A percentile compares a stretch with the other conserved stretches of the same genome.
phyloP scores from a whole-genome alignment of 2,888 invertebrate species.

The Antheraea yamamai region DNA sequence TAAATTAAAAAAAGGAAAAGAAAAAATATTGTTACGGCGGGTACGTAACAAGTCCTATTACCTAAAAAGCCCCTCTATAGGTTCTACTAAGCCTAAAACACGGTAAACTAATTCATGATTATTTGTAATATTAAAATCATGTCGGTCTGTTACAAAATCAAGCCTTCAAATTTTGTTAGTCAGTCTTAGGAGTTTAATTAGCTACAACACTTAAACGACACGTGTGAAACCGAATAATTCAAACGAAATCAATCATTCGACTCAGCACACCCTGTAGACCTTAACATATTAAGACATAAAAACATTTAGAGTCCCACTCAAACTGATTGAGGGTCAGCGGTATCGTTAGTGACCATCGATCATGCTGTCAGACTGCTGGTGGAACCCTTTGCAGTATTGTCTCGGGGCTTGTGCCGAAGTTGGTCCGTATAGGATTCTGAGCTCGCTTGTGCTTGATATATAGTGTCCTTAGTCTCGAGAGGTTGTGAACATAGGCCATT shows the following conservation, averaged over 20 bases:
- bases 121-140: too few relatives aligned
- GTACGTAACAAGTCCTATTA: too few relatives aligned
- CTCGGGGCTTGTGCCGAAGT: conserved; percentile 33
- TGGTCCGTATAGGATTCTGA: conserved; percentile 28
- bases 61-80: too few relatives aligned
- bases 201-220: too few relatives aligned
- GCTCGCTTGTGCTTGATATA: conserved; percentile 34
- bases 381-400: conserved; percentile 35
- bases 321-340: conserved; percentile 37
- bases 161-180: too few relatives aligned
- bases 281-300: conserved; percentile 13
- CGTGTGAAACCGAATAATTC: neutral
- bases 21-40: too few relatives aligned
- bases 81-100: too few relatives aligned
- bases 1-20: too few relatives aligned
- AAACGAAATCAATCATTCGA: conserved; percentile 4
- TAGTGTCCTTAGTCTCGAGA: conserved; percentile 25
- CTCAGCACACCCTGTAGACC: neutral
- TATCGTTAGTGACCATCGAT: conserved; percentile 38
- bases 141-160: too few relatives aligned
- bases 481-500: neutral
- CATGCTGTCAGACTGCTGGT: conserved; percentile 35
- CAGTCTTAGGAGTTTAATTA: too few relatives aligned
- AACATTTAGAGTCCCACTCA: conserved; percentile 20
- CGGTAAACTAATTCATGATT: too few relatives aligned